Evolutionary conservation across 64 coral and sea anemone genomes (phyloP), one percentile per base, ranked within the genome.

Genomic region (Catalaphyllia jardinei): DNA sequence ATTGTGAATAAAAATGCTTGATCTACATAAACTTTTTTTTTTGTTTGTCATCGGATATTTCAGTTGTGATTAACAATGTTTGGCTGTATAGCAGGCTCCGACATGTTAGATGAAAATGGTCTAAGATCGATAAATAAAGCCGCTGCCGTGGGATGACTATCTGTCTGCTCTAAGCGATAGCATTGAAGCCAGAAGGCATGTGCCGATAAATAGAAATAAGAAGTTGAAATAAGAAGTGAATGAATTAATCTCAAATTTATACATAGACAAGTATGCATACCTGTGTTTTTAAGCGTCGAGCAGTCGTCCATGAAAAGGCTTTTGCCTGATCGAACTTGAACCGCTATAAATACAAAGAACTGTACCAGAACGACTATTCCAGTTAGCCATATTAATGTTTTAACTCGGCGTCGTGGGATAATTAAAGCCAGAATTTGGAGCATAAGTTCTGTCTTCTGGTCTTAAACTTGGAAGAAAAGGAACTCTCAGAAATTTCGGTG

Each of bases 341-440:
- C 81, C 10, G 38, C 81, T 8, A 85, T n/a, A 64, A 71, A 85
- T 0, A 69, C 30, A 50, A 85, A 52, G 4, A 28, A 69, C 39
- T 85, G 81, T 39, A 85, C 11, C 12, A 71, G 27, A 71, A 85
- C 81, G n/a, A 85, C 81, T 18, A 85, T 20, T 29, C 13, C 3
- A 8, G 38, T 10, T 2, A 85, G 35, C 81, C 62, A 85, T 50
- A 69, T 22, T 29, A 85, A 15, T 27, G 31, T 49, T 39, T 69
- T 85, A 1, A 71, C 3, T 69, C 81, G 62, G 24, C 63, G 31
- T 27, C 33, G 35, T 4, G 81, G 62, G 2, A 85, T 15, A 8
- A 65, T 71, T 50, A 35, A 35, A 69, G 25, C 65, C 65, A 28
- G 25, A 25, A 10, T 69, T 69, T 69, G 20, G 25, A 10, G 24